Conservation (phyloP, 1,140 invertebrate genomes). For the Aphis craccivora region DNA sequence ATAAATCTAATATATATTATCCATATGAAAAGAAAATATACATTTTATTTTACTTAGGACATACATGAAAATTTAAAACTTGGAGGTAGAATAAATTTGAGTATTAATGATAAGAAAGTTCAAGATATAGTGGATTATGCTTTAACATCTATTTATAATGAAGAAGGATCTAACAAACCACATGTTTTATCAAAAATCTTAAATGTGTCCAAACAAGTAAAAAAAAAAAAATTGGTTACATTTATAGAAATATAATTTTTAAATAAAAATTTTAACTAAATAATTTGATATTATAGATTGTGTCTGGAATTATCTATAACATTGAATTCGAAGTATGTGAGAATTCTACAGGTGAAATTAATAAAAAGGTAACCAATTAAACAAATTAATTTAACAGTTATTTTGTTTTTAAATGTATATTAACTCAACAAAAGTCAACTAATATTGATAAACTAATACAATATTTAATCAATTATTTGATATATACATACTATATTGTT, state of each 20-base stretch:
- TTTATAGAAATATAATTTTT: not conserved
- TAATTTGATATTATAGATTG: slow-evolving; percentile 40
- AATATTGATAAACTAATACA: not conserved
- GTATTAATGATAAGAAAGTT: slow-evolving; percentile 39
- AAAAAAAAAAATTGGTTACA: not conserved
- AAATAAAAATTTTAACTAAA: not conserved
- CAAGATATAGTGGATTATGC: slow-evolving; percentile 30
- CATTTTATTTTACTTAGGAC: not conserved
- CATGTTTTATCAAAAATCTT: slow-evolving; percentile 48
- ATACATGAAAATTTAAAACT: slow-evolving; percentile 39
- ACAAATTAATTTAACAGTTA: not conserved
- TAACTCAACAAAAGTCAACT: not conserved
- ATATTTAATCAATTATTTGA: no score
- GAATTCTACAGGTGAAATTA: not conserved
- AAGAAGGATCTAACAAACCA: slow-evolving; percentile 34
- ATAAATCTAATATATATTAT: not conserved
- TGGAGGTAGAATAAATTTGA: slow-evolving; percentile 4
- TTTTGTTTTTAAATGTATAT: not conserved
- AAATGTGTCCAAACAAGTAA: slow-evolving; percentile 45
- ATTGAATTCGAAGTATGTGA: slow-evolving; percentile 48
- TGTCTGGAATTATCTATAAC: slow-evolving; percentile 40
- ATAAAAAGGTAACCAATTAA: slow-evolving; percentile 11
- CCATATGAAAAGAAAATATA: not conserved
- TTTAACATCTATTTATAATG: not conserved
- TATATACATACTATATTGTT: no score